A percentile compares a stretch with the other conserved stretches of the same genome.
These are phyloP conservation scores for Microcebus ravelobensis DNA, from an alignment of 2,113 vertebrate genomes.

Conservation along the genomic window DNA sequence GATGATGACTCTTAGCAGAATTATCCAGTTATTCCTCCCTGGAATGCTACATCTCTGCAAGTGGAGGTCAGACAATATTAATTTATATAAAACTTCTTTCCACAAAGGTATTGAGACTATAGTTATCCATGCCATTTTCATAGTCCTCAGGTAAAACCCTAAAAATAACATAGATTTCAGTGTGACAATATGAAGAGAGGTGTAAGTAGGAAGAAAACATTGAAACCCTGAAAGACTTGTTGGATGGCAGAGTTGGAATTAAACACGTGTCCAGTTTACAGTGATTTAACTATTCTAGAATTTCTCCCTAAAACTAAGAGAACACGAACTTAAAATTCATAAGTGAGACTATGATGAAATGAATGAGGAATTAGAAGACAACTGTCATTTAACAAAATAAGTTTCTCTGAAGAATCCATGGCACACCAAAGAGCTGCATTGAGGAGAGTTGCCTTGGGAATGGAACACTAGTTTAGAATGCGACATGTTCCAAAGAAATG, in stretches of 20 bases:
- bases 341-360: neutral
- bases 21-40: neutral
- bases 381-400: neutral
- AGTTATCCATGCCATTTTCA: neutral
- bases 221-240: neutral
- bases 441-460: neutral
- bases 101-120: neutral
- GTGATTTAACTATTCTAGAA: neutral
- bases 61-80: neutral
- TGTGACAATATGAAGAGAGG: neutral
- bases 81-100: neutral
- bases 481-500: neutral
- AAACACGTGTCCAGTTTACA: neutral
- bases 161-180: neutral
- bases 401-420: neutral
- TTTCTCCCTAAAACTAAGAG: neutral
- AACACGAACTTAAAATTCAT: neutral
- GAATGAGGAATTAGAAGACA: constrained; percentile 24
- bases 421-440: neutral
- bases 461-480: neutral
- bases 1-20: neutral
- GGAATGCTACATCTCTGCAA: neutral
- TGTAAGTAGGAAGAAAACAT: neutral
- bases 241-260: neutral
- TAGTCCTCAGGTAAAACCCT: neutral